A percentile compares a stretch with the other conserved stretches of the same genome.
phyloP scores from a whole-genome alignment of 2,113 vertebrate species.

The Cavia porcellus region DNA sequence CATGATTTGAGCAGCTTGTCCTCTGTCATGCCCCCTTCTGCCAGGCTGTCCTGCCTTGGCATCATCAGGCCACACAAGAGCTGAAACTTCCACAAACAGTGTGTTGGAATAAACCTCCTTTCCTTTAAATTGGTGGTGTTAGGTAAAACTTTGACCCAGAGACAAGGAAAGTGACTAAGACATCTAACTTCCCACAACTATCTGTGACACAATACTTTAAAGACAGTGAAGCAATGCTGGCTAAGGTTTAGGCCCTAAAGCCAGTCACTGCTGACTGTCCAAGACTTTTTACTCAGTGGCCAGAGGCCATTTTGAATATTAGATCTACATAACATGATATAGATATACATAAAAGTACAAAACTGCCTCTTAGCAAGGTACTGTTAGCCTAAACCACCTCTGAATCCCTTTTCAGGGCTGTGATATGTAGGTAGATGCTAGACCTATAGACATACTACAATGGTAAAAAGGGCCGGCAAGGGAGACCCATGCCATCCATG shows the following conservation, averaged over 20 bases:
- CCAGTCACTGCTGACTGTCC: not conserved
- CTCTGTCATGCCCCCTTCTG: not conserved
- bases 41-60: not conserved
- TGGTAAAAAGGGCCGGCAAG: not conserved
- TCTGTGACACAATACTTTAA: not conserved
- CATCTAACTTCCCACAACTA: not conserved
- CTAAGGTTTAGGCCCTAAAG: not conserved
- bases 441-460: not conserved
- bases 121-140: not conserved
- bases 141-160: not conserved
- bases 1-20: not conserved
- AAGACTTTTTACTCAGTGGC: not conserved
- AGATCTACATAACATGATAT: not conserved
- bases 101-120: not conserved
- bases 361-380: not conserved
- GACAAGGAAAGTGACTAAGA: not conserved
- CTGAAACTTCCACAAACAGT: not conserved
- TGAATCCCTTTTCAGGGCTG: not conserved
- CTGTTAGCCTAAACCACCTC: not conserved
- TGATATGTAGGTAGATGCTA: not conserved
- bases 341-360: not conserved
- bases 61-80: not conserved
- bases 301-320: not conserved
- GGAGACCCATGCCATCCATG: not conserved
- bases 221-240: not conserved